Evolutionary conservation across 2,888 invertebrate species (phyloP).

Genomic region (Nemapogon koenigi): DNA sequence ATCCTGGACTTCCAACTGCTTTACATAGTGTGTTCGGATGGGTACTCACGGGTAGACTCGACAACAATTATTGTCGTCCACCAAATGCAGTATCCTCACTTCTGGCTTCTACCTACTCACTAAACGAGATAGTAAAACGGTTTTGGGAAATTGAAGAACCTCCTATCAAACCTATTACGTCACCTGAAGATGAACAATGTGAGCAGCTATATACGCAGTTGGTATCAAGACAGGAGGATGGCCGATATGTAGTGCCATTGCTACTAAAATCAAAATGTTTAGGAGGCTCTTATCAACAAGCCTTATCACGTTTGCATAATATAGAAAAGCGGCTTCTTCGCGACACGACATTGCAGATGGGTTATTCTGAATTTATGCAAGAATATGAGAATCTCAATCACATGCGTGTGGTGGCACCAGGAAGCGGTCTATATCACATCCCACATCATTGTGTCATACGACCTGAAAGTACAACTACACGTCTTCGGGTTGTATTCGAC

Average conservation of each 20-base stretch:
- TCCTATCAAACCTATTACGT: neutral
- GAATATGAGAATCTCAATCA: constrained; percentile 11
- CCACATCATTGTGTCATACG: constrained; percentile 12
- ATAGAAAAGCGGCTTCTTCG: neutral
- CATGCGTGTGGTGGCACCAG: constrained; percentile 7
- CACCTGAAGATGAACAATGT: constrained; percentile 7
- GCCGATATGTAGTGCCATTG: constrained; percentile 12
- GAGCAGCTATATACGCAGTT: constrained; percentile 6
- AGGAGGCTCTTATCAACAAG: neutral
- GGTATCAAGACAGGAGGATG: constrained; percentile 2
- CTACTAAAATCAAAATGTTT: constrained; percentile 6
- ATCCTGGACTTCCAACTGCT: constrained; percentile 8
- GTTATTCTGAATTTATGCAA: constrained; percentile 9
- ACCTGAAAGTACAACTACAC: constrained; percentile 7
- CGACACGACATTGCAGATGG: neutral
- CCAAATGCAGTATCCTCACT: neutral
- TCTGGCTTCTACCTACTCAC: neutral
- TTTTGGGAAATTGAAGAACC: constrained; percentile 14
- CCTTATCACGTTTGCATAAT: constrained; percentile 1
- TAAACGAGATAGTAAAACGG: too few species aligned
- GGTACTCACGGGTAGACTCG: constrained; percentile 9
- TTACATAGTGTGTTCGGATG: constrained; percentile 11
- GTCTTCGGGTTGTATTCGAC: constrained; percentile 12
- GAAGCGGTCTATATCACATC: constrained; percentile 1
- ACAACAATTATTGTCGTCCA: neutral